Conservation (phyloP, 2,888 invertebrate genomes). For the Volucella zonaria region DNA sequence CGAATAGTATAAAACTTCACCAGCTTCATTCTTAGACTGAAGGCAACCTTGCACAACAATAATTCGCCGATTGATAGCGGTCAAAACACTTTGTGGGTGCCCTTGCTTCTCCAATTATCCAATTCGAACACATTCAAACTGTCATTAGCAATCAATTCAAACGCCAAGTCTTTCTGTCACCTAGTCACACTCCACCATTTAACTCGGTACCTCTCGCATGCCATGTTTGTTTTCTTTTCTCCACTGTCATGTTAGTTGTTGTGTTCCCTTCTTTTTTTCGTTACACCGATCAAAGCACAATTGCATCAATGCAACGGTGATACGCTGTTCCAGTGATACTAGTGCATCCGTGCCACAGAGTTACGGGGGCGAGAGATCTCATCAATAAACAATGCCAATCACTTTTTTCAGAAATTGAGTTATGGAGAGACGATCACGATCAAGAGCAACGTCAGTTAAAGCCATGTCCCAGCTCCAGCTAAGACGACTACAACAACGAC, state of each 20-base stretch:
- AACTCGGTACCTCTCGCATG: neutral
- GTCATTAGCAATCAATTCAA: conserved; percentile 33
- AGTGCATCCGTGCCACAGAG: neutral
- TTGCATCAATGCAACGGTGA: neutral
- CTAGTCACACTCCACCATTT: conserved; percentile 18
- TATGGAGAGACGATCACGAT: conserved; percentile 63
- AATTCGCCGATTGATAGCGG: too few species aligned
- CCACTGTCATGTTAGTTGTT: conserved; percentile 39
- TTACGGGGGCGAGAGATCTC: conserved; percentile 18
- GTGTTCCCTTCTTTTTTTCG: conserved; percentile 10
- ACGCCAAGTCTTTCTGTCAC: conserved; percentile 27
- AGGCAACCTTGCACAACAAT: too few species aligned
- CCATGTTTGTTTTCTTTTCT: conserved; percentile 47
- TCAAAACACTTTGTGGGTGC: too few species aligned
- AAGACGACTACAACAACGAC: conserved; percentile 25
- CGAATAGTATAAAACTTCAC: too few species aligned
- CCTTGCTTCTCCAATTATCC: too few species aligned
- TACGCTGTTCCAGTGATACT: neutral
- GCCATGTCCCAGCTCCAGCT: conserved; percentile 33
- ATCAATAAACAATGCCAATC: conserved; percentile 72
- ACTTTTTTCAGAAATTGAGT: conserved; percentile 67
- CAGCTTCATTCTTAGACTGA: too few species aligned
- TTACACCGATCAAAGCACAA: conserved; percentile 24
- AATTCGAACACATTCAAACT: neutral
- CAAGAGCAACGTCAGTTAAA: conserved; percentile 61